Evolutionary conservation across 2,888 invertebrate genomes (phyloP), one percentile per base, ranked within the genome.

Genomic region (Nematopogon swammerdamellus): DNA sequence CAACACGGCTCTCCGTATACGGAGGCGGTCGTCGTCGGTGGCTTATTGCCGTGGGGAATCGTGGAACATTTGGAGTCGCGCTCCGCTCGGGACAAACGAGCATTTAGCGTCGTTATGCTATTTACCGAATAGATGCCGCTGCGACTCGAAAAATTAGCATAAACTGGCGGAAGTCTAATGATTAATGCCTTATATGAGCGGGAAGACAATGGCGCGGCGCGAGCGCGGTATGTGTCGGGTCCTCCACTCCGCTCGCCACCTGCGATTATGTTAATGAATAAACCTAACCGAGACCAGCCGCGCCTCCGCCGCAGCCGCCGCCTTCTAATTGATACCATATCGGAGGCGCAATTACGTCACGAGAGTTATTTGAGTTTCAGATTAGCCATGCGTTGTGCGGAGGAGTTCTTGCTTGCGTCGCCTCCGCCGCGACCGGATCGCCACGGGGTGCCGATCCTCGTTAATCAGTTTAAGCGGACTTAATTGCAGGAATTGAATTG

Each of bases 91-190:
- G 4, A 25, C 36, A 14, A 36, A 14, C 14, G n/a, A 6, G 8
- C n/a, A 14, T 36, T 36, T 36, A 36, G 36, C 14, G 8, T 36
- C 36, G 36, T 36, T 14, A 14, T 14, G 36, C n/a, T 36, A 14
- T 36, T 36, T 36, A 14, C 36, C 36, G 3, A n/a, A 36, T 36
- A 36, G 36, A 36, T 10, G 25, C 5, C 10, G 25, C 25, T 10
- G 25, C 25, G 10, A 36, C 36, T 36, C 36, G 11, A 36, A 19
- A 43, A 47, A 47, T 47, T 47, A 42, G 3, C 47, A 47, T 47
- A 11, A 19, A 20, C n/a, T 43, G 47, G 47, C 47, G 47, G 47
- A 47, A 47, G 47, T 14, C n/a, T 47, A 36, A 47, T 43, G 19
- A 19, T 36, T 36, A 36, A 3, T 25, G 36, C 36, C 36, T 14